phyloP scores from a whole-genome alignment of 2,888 invertebrate genomes.

The Lasioglossum marginatum region DNA sequence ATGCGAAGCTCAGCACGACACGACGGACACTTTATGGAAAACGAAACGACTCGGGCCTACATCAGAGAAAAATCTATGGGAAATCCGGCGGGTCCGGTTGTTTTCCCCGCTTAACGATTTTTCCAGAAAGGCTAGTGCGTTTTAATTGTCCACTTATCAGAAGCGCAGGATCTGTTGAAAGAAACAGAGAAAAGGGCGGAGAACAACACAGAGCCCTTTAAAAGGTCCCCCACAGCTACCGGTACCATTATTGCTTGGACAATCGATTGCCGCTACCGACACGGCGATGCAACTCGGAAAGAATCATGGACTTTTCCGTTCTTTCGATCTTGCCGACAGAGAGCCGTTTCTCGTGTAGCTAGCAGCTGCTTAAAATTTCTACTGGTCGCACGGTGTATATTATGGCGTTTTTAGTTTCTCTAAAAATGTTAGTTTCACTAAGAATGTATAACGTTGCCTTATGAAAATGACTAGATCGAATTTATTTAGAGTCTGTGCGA shows the following conservation, averaged over 20 bases:
- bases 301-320: slow-evolving; percentile 16
- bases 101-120: slow-evolving; percentile 52
- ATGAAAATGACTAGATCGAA: background rate
- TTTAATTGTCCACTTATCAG: slow-evolving; percentile 74
- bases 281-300: slow-evolving; percentile 14
- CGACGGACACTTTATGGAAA: background rate
- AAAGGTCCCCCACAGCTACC: slow-evolving; percentile 74
- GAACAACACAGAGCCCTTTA: slow-evolving; percentile 50
- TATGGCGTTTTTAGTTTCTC: background rate
- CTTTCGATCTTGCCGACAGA: slow-evolving; percentile 20
- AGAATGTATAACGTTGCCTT: background rate
- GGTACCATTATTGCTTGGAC: slow-evolving; percentile 57
- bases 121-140: slow-evolving; percentile 51
- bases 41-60: background rate
- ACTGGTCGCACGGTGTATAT: slow-evolving; percentile 10
- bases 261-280: slow-evolving; percentile 49
- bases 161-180: slow-evolving; percentile 66
- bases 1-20: background rate
- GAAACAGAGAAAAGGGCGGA: slow-evolving; percentile 60
- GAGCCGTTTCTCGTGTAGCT: background rate
- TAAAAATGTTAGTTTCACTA: no score
- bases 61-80: slow-evolving; percentile 18
- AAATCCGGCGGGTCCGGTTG: slow-evolving; percentile 20
- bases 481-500: background rate
- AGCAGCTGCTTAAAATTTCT: background rate